Percentiles rank a stretch among this genome's conserved stretches.
These are phyloP conservation scores for Bos indicus DNA, from an alignment of 2,113 vertebrate species.

Conservation along the genomic window DNA sequence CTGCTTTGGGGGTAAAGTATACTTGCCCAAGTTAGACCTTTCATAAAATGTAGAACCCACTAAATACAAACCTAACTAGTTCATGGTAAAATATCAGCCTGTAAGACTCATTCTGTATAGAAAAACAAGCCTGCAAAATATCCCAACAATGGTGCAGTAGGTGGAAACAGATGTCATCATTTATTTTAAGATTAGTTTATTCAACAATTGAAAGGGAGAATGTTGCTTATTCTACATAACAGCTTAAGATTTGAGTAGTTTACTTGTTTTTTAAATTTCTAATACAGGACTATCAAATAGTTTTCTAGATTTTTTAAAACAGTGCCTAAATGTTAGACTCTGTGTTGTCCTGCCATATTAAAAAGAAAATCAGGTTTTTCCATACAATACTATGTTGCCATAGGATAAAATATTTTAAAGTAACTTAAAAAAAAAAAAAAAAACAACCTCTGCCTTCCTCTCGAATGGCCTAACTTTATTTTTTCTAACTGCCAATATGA, in stretches of 20 bases:
- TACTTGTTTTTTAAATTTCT: neutral
- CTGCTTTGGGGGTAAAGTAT: neutral
- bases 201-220: conserved; percentile 15
- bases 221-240: conserved; percentile 20
- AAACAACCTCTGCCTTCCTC: neutral
- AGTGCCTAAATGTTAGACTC: neutral
- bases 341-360: neutral
- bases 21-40: neutral
- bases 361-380: neutral
- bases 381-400: neutral
- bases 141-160: conserved; percentile 12
- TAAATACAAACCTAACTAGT: neutral
- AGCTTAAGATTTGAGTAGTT: neutral
- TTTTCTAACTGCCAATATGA: neutral
- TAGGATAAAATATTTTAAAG: neutral
- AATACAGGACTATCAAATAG: neutral
- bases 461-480: neutral
- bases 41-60: neutral
- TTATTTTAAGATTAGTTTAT: conserved; percentile 67
- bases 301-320: neutral
- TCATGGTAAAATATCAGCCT: conserved; percentile 9
- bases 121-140: conserved; percentile 40
- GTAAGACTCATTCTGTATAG: conserved; percentile 29
- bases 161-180: conserved; percentile 55
- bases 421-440: neutral